A percentile compares a stretch with the other conserved stretches of the same genome.
These are phyloP conservation scores for Callorhinus ursinus DNA, from an alignment of 2,113 vertebrate genomes.

Conservation along the genomic window DNA sequence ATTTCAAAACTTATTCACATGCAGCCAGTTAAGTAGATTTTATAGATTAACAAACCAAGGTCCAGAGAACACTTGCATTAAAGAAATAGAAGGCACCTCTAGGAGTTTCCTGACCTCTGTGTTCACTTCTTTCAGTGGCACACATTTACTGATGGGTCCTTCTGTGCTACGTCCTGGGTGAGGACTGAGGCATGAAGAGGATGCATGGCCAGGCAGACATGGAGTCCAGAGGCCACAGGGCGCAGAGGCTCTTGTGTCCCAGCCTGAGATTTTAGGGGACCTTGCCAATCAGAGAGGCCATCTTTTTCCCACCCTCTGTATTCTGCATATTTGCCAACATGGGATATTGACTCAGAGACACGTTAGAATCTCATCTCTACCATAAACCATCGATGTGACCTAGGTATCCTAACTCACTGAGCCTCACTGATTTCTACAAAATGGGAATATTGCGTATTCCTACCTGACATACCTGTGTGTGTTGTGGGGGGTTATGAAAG, in stretches of 20 bases:
- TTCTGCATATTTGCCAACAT: not conserved
- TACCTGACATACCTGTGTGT: not conserved
- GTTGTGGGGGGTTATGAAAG: not conserved
- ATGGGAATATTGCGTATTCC: not conserved
- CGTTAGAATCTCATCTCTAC: not conserved
- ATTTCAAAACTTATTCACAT: not conserved
- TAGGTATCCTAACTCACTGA: not conserved
- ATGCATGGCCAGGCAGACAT: too few relatives aligned
- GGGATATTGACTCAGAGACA: not conserved
- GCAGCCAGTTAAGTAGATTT: not conserved
- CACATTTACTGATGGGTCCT: not conserved
- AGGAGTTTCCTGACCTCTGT: not conserved
- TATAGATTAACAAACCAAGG: not conserved
- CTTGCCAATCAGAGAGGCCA: not conserved
- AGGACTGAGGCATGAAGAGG: not conserved
- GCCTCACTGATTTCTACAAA: not conserved
- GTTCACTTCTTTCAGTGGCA: not conserved
- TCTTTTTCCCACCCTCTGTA: not conserved
- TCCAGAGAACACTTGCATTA: not conserved
- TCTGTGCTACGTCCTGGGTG: accelerated
- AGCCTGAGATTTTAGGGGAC: not conserved
- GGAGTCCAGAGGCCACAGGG: not conserved
- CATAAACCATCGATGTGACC: not conserved
- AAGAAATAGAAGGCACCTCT: not conserved
- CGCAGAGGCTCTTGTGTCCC: not conserved